Base-by-base conservation (phyloP, 2,113 vertebrate genomes). In the Dicentrarchus labrax region DNA sequence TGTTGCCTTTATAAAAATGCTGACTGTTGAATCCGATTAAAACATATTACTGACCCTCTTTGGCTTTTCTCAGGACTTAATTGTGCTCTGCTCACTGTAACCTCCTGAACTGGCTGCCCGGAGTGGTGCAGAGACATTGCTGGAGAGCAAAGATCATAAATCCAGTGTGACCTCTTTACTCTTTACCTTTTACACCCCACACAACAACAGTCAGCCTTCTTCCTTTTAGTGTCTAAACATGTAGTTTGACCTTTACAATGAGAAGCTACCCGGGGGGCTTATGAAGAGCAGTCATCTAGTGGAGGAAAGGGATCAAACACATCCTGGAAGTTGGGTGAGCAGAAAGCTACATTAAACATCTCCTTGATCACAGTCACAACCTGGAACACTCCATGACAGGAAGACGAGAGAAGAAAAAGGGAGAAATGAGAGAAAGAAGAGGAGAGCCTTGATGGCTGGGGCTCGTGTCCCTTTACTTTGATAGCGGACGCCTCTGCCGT, bases 401-500 rank as follows among this genome's bases (percentile, higher is more conserved):
- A 86, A 60, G 69, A 60, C 21, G 22, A 69, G 36, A 19, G 36
- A 47, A 38, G 64, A 65, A n/a, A 48, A 61, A 50, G 66, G 82
- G 51, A 59, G 38, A 61, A 76, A 76, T 85, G 73, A 75, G 36
- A 56, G 67, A 69, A 48, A 57, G 53, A 68, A n/a, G 67, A 61
- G 68, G 61, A 61, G 60, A 67, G 84, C 51, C 80, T 87, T 91
- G 82, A 91, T 80, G 82, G 87, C 73, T 83, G 74, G 67, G 69
- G 77, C 84, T 70, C 62, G 60, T 78, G 90, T 93, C 86, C 92
- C 87, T 89, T 91, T 91, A 82, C 90, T 94, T 83, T 94, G 93
- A 93, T 93, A 88, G 89, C 80, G 66, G 88, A 93, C 59, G 90
- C 92, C 86, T 86, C 75, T 90, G 86, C 86, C 82, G 92, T 96